phyloP scores from a whole-genome alignment of 2,888 invertebrate species.

The Harpalus rubripes region DNA sequence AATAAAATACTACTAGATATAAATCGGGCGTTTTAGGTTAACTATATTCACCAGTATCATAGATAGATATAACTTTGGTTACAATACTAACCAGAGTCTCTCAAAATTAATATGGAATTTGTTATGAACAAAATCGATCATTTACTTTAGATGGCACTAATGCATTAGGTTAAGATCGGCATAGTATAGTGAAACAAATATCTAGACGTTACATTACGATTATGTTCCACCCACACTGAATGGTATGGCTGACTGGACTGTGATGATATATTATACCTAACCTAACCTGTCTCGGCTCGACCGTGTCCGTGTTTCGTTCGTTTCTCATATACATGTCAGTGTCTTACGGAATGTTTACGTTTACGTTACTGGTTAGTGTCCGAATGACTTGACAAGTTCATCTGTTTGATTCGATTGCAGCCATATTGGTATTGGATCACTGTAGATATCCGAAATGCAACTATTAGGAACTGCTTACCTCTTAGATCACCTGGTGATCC shows the following conservation, averaged over 20 bases:
- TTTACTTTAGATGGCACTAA: not conserved
- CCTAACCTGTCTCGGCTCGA: not conserved
- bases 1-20: too few relatives aligned
- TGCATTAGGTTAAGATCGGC: not conserved
- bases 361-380: slow-evolving; percentile 5
- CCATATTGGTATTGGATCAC: slow-evolving; percentile 66
- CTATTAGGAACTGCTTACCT: slow-evolving; percentile 67
- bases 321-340: slow-evolving; percentile 31
- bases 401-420: slow-evolving; percentile 61
- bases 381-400: slow-evolving; percentile 1
- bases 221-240: slow-evolving; percentile 14
- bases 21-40: too few relatives aligned
- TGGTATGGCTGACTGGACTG: slow-evolving; percentile 34
- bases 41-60: too few relatives aligned
- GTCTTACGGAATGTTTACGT: slow-evolving; percentile 22
- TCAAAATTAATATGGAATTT: too few relatives aligned
- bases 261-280: not conserved
- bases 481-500: not conserved
- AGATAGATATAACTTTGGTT: too few relatives aligned
- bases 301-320: not conserved
- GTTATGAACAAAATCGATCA: too few relatives aligned
- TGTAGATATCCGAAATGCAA: slow-evolving; percentile 66
- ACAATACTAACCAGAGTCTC: too few relatives aligned
- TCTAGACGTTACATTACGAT: too few relatives aligned
- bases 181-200: too few relatives aligned